Evolutionary conservation across 2,888 invertebrate genomes (phyloP).

Genomic region (Stenolophus ochropezus): DNA sequence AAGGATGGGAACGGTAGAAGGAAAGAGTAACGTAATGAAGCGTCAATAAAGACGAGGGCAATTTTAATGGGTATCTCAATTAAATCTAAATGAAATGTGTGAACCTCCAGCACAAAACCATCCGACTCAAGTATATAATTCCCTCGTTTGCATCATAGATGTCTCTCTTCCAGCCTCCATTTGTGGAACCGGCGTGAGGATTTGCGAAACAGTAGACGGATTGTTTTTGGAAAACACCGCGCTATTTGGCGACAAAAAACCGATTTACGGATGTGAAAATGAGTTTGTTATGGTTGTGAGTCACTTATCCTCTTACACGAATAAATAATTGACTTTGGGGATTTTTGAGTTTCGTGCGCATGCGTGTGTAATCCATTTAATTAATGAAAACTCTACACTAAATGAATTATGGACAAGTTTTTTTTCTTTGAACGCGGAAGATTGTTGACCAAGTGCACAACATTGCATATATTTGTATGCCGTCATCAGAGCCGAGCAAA

Average conservation of each 20-base stretch:
- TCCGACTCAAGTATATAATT: slow-evolving; percentile 32
- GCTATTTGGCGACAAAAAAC: slow-evolving; percentile 12
- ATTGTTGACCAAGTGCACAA: neutral
- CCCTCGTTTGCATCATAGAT: slow-evolving; percentile 36
- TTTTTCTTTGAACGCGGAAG: slow-evolving; percentile 6
- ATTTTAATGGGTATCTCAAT: slow-evolving; percentile 43
- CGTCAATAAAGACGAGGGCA: slow-evolving; percentile 4
- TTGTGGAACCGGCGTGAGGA: neutral
- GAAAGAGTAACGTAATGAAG: slow-evolving; percentile 19
- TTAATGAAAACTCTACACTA: slow-evolving; percentile 24
- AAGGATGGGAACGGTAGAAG: neutral
- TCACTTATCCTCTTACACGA: slow-evolving; percentile 52
- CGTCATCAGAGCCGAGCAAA: too few species aligned
- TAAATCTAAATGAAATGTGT: slow-evolving; percentile 41
- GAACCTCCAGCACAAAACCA: slow-evolving; percentile 26
- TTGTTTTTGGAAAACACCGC: slow-evolving; percentile 35
- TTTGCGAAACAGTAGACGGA: slow-evolving; percentile 33
- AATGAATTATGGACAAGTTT: slow-evolving; percentile 11
- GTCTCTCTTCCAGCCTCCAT: slow-evolving; percentile 20
- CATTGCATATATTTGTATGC: too few species aligned
- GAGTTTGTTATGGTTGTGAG: slow-evolving; percentile 49
- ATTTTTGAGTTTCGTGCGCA: slow-evolving; percentile 12
- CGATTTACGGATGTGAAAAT: slow-evolving; percentile 47
- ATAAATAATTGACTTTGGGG: slow-evolving; percentile 55
- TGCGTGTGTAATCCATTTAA: slow-evolving; percentile 35